phyloP scores from a whole-genome alignment of 1,140 invertebrate genomes.

The Bombus superbus region DNA sequence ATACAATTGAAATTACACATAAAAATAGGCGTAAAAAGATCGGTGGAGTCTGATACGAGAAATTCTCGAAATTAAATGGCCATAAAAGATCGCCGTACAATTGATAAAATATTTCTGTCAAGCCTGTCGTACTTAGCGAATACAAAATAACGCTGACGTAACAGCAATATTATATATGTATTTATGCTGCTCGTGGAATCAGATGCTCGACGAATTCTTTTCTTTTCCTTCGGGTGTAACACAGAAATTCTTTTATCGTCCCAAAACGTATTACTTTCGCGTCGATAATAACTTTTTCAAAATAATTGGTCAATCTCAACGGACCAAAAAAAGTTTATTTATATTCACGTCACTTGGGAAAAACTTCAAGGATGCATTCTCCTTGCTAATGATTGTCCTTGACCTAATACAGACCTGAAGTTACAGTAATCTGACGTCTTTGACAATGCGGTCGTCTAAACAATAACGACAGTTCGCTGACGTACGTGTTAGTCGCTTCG shows the following conservation, averaged over 20 bases:
- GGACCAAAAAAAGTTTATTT: background rate
- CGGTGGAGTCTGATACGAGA: background rate
- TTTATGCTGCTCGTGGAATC: background rate
- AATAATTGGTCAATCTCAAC: background rate
- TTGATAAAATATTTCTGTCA: slow-evolving; percentile 6
- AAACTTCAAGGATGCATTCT: background rate
- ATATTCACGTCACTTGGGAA: background rate
- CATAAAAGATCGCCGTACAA: background rate
- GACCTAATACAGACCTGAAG: slow-evolving; percentile 62
- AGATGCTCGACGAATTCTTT: background rate
- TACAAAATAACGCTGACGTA: slow-evolving; percentile 17
- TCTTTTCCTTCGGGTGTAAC: background rate
- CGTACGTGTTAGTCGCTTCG: slow-evolving; percentile 67
- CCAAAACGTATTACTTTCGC: background rate
- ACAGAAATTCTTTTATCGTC: background rate
- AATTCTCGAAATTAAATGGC: background rate
- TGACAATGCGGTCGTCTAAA: slow-evolving; percentile 67
- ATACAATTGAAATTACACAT: too few species aligned
- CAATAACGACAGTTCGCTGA: slow-evolving; percentile 76
- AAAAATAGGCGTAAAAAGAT: background rate
- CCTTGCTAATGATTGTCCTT: background rate
- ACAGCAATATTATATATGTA: background rate
- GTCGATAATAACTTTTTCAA: background rate
- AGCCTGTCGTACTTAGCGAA: too few species aligned
- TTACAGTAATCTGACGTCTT: slow-evolving; percentile 33